These are phyloP conservation scores for Prorops nasuta DNA, from an alignment of 1,140 invertebrate genomes.

Conservation along the genomic window DNA sequence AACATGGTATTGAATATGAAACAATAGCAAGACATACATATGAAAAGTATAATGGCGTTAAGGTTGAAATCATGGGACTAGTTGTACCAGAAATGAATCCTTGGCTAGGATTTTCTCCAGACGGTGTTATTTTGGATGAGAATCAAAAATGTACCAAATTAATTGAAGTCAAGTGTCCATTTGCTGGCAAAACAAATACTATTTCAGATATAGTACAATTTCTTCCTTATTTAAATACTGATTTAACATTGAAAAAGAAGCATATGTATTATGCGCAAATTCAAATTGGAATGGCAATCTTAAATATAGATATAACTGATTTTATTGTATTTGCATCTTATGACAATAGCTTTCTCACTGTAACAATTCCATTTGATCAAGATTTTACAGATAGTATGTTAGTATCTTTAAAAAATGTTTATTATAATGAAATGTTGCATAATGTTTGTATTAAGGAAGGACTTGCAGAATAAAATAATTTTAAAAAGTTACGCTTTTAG, in stretches of 20 bases:
- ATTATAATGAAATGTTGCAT: slow-evolving; percentile 10
- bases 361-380: slow-evolving; percentile 3
- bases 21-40: background rate
- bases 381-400: background rate
- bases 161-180: slow-evolving; percentile 4
- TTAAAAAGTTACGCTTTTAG: background rate
- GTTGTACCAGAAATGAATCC: background rate
- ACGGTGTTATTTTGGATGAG: slow-evolving; percentile 1
- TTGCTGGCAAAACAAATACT: background rate
- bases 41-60: background rate
- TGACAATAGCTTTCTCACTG: background rate
- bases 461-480: background rate
- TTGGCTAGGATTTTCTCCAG: slow-evolving; percentile 3
- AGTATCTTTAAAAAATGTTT: background rate
- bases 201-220: background rate
- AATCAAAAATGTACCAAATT: background rate
- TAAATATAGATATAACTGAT: slow-evolving; percentile 3
- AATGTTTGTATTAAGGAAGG: background rate
- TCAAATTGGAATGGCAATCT: background rate
- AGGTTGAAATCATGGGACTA: background rate
- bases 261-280: slow-evolving; percentile 7
- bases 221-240: background rate
- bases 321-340: slow-evolving; percentile 2
- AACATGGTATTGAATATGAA: slow-evolving; percentile 7
- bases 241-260: slow-evolving; percentile 2